Evolutionary conservation across 2,113 vertebrate species (phyloP), one percentile per base, ranked within the genome.

Genomic region (Holacanthus passer): DNA sequence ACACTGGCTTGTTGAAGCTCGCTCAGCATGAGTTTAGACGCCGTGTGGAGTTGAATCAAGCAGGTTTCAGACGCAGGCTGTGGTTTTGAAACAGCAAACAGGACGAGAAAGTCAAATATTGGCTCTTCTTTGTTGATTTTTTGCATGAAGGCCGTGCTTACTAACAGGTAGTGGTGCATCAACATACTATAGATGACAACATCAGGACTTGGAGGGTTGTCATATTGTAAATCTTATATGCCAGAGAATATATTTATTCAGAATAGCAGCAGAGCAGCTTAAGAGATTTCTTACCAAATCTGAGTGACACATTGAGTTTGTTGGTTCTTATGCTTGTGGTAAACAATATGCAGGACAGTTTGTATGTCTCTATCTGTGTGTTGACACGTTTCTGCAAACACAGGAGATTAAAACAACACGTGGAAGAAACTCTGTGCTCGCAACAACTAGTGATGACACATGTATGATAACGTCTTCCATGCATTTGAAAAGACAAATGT

Each of bases 51-150:
- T 24, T 27, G 7, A 48, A 14, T 59, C 7, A 27, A 47, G 17
- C 55, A 32, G 53, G 10, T 45, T 69, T 56, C 32, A 14, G 16
- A 11, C 0, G 4, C 22, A 41, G 17, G 32, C 19, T 65, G 56
- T 52, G n/a, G 7, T 73, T 83, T 29, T 67, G 59, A 67, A 50
- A 39, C 10, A 65, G n/a, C 60, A 52, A 77, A 77, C 32, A 24
- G 45, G 20, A 69, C 0, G 2, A 63, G 16, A 45, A 16, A 10
- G 9, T 0, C 41, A 78, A 55, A 45, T 63, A 29, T 79, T 78
- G 55, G 19, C 16, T 67, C 2, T 50, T 39, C 32, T 11, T 45
- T 56, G 6, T 47, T 48, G n/a, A n/a, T 24, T 52, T 60, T 53
- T 47, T 66, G 41, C 52, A 24, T 24, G 17, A 43, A 14, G 35